These are phyloP conservation scores for Beris chalybata DNA, from an alignment of 2,888 invertebrate genomes.

Conservation along the genomic window DNA sequence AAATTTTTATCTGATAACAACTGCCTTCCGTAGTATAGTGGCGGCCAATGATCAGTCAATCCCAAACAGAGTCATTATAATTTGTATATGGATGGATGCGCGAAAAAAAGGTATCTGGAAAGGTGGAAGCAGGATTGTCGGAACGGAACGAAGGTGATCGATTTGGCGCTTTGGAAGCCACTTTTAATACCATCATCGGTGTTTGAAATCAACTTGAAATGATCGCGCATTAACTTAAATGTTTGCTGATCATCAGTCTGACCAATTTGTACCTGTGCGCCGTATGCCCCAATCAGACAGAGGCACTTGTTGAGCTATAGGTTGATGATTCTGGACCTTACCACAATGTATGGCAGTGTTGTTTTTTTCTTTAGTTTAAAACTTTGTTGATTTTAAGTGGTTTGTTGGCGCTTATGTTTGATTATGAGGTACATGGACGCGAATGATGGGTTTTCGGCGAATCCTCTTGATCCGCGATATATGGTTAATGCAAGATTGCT, in stretches of 20 bases:
- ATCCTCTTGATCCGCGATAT: conserved; percentile 30
- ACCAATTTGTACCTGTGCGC: neutral
- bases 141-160: conserved; percentile 51
- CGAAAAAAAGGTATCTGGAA: no score
- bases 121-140: no score
- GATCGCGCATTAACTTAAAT: conserved; percentile 27
- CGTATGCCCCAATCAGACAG: neutral
- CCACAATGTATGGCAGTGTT: neutral
- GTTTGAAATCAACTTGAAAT: conserved; percentile 17
- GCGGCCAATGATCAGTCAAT: no score
- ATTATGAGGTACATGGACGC: conserved; percentile 19
- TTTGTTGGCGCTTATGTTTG: conserved; percentile 28
- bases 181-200: conserved; percentile 25
- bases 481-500: conserved; percentile 22
- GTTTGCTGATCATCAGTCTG: conserved; percentile 29
- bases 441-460: conserved; percentile 28
- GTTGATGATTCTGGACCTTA: neutral
- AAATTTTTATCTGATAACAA: conserved; percentile 37
- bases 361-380: conserved; percentile 7
- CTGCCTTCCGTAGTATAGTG: conserved; percentile 4
- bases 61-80: no score
- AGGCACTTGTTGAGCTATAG: conserved; percentile 5
- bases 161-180: conserved; percentile 54
- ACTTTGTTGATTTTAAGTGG: conserved; percentile 25
- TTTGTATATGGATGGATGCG: no score